Evolutionary conservation across 2,797 vertebrate species (phyloP), one percentile per base, ranked within the genome.

Genomic region (Arrhamphus sclerolepis): DNA sequence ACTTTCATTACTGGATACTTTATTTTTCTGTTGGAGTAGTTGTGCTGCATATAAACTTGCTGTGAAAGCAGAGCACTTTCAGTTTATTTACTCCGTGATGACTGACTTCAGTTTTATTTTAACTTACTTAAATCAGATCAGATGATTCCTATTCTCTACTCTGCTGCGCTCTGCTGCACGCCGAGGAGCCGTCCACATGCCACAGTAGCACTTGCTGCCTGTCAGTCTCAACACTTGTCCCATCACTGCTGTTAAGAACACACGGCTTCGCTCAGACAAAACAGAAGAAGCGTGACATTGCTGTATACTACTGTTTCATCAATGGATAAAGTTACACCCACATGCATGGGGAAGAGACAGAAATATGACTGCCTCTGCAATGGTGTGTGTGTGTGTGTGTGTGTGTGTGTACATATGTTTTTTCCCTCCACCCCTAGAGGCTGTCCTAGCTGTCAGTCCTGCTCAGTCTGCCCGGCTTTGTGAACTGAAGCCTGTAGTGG

Each of bases 141-240:
- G 17, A 31, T 39, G 9, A 31, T 70, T 50, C 5, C 7, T 16
- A 4, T 19, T 42, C 4, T 55, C 24, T 46, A 44, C 21, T 16
- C 40, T 5, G 49, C 52, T 29, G 66, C 49, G 2, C 77, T 56
- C 52, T 57, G 68, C 55, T 65, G 44, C 74, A 42, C 58, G 56
- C 63, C 46, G 56, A 58, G 68, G 41, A 84, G 66, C 70, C 69
- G 54, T 66, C 80, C 81, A 68, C 80, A 90, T 88, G 77, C 89
- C 86, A 57, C 42, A 81, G 67, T 39, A 88, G 77, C 91, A 91
- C 81, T 92, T 93, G 91, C 81, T 84, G 77, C 79, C 72, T 92
- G 91, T 91, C 91, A 88, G 54, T 92, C 92, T 91, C 59, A 77
- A 74, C 78, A 84, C 71, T 77, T 87, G 86, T 82, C 84, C 77